These are phyloP conservation scores for Caiman crocodilus DNA, from an alignment of 2,797 vertebrate genomes.

Conservation along the genomic window DNA sequence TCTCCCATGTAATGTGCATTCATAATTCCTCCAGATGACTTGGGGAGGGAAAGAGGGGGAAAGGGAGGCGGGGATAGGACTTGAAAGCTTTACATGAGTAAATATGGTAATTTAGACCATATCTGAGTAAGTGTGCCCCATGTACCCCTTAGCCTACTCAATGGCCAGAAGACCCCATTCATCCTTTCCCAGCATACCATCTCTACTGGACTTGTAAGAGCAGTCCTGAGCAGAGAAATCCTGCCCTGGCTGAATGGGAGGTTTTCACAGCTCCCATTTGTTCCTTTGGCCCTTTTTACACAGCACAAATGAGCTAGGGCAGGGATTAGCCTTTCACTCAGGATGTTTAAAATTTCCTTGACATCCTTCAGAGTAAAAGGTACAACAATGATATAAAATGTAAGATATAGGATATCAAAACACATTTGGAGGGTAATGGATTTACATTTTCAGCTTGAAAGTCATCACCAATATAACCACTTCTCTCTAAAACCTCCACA, in stretches of 20 bases:
- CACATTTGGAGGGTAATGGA: neutral
- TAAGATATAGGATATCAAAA: neutral
- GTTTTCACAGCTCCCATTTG: neutral
- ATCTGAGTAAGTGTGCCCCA: too few relatives aligned
- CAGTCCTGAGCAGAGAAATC: neutral
- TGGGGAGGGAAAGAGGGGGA: too few relatives aligned
- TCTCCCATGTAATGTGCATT: too few relatives aligned
- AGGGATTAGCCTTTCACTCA: neutral
- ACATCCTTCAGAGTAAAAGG: neutral
- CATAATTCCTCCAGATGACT: too few relatives aligned
- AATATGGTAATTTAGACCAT: too few relatives aligned
- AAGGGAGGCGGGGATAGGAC: too few relatives aligned
- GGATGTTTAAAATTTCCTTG: neutral
- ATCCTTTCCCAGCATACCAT: neutral
- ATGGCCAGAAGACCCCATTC: neutral
- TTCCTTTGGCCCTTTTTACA: neutral
- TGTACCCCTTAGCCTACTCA: too few relatives aligned
- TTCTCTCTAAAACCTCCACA: constrained; percentile 5
- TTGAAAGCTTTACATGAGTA: too few relatives aligned
- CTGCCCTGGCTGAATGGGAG: neutral
- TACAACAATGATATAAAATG: neutral
- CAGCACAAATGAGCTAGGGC: neutral
- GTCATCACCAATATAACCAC: neutral
- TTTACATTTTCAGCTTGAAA: neutral
- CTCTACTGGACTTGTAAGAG: neutral